phyloP scores from a whole-genome alignment of 2,888 invertebrate species.

The Pterobdella sp. region DNA sequence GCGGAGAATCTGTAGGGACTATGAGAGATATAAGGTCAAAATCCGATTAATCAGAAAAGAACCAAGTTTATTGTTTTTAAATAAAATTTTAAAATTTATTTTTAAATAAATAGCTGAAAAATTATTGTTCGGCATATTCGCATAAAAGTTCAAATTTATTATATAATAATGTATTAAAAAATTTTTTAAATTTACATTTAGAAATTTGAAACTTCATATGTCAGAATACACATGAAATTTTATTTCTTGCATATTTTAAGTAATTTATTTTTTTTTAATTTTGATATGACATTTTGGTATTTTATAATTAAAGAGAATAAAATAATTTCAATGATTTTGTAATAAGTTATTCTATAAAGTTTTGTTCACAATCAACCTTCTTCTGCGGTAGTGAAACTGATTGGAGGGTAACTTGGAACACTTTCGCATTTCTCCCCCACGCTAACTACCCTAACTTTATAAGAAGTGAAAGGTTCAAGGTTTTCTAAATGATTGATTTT shows the following conservation, averaged over 20 bases:
- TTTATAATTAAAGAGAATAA: too few relatives aligned
- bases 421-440: constrained; percentile 13
- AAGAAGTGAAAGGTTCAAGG: constrained; percentile 25
- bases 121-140: background rate
- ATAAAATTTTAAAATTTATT: background rate
- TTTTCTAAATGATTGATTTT: background rate
- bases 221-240: too few relatives aligned
- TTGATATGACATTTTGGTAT: too few relatives aligned
- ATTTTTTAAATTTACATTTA: too few relatives aligned
- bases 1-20: background rate
- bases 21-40: background rate
- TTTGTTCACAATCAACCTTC: constrained; percentile 9
- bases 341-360: too few relatives aligned
- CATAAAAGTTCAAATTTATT: too few relatives aligned
- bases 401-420: constrained; percentile 17
- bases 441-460: constrained; percentile 21
- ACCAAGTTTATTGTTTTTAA: background rate
- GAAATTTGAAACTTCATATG: too few relatives aligned
- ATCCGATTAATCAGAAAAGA: too few relatives aligned
- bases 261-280: background rate
- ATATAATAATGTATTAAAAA: too few relatives aligned
- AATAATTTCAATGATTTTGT: too few relatives aligned
- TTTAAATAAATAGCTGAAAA: background rate
- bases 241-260: too few relatives aligned
- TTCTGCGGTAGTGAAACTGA: constrained; percentile 17